phyloP scores from a whole-genome alignment of 1,140 invertebrate genomes.

The Bombus waltoni region DNA sequence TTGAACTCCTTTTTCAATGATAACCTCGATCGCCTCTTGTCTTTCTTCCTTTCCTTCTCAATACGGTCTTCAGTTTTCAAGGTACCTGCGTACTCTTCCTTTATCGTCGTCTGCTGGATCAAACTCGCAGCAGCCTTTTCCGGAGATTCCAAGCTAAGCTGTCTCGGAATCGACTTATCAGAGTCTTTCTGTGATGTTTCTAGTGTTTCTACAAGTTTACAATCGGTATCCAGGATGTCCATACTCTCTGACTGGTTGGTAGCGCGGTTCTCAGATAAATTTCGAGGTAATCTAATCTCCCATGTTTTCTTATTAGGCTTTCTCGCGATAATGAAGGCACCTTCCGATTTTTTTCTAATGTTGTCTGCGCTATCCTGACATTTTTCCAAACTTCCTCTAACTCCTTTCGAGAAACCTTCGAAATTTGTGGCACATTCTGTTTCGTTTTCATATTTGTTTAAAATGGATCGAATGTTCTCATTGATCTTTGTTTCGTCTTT shows the following conservation, averaged over 20 bases:
- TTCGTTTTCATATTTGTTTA: conserved; percentile 59
- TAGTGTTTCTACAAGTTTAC: conserved; percentile 69
- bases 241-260: conserved; percentile 55
- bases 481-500: conserved; percentile 81
- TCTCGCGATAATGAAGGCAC: conserved; percentile 67
- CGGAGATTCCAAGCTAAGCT: conserved; percentile 79
- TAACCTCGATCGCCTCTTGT: conserved; percentile 82
- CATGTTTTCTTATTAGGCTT: conserved; percentile 6
- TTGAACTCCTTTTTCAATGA: conserved; percentile 91
- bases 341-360: conserved; percentile 79
- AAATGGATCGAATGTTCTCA: conserved; percentile 73
- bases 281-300: conserved; percentile 50
- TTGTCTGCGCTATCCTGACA: conserved; percentile 31
- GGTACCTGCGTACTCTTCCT: conserved; percentile 87
- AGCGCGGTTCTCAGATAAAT: conserved; percentile 53
- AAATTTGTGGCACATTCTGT: conserved; percentile 47
- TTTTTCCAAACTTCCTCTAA: conserved; percentile 50
- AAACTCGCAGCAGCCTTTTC: conserved; percentile 78
- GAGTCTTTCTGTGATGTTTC: conserved; percentile 84
- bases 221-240: conserved; percentile 32
- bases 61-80: conserved; percentile 91
- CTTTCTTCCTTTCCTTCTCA: conserved; percentile 80
- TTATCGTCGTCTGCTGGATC: conserved; percentile 73
- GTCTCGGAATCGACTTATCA: conserved; percentile 80
- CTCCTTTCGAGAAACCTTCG: conserved; percentile 70